phyloP scores from a whole-genome alignment of 1,140 invertebrate genomes.

The Aplysia californica region DNA sequence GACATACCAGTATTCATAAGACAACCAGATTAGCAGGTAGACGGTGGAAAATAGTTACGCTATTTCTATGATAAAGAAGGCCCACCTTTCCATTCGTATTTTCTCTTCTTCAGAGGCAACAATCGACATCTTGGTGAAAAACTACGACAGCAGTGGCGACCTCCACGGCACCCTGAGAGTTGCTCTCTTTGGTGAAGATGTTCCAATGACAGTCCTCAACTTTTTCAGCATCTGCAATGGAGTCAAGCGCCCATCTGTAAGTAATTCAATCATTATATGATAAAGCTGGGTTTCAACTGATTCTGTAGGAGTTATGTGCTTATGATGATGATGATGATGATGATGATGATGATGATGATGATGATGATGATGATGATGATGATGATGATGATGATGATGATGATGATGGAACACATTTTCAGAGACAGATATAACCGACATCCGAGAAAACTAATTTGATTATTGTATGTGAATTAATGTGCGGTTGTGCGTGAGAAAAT shows the following conservation, averaged over 20 bases:
- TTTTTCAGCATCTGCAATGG: slow-evolving; percentile 42
- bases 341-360: background rate
- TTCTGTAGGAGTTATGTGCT: background rate
- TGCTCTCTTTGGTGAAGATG: slow-evolving; percentile 55
- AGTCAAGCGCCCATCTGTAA: slow-evolving; percentile 30
- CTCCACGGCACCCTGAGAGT: slow-evolving; percentile 42
- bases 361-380: too few species aligned
- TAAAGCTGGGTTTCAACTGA: background rate
- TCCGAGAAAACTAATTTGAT: too few species aligned
- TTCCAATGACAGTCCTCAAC: slow-evolving; percentile 58
- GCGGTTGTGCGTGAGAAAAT: too few species aligned
- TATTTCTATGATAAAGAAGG: too few species aligned
- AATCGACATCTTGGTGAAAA: slow-evolving; percentile 45
- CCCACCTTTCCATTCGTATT: too few species aligned
- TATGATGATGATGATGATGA: background rate
- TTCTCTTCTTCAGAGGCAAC: slow-evolving; percentile 40
- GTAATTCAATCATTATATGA: background rate
- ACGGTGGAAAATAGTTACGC: too few species aligned
- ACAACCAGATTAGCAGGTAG: too few species aligned
- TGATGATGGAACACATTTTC: too few species aligned
- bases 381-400: too few species aligned
- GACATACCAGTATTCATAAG: too few species aligned
- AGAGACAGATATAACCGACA: too few species aligned
- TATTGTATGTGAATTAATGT: too few species aligned
- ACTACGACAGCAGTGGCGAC: slow-evolving; percentile 38